Percentiles rank a stretch among this genome's conserved stretches.
Evolutionary conservation across 35 echinoderm and acorn worm species (phyloP).

Genomic region (Heliocidaris erythrogramma): DNA sequence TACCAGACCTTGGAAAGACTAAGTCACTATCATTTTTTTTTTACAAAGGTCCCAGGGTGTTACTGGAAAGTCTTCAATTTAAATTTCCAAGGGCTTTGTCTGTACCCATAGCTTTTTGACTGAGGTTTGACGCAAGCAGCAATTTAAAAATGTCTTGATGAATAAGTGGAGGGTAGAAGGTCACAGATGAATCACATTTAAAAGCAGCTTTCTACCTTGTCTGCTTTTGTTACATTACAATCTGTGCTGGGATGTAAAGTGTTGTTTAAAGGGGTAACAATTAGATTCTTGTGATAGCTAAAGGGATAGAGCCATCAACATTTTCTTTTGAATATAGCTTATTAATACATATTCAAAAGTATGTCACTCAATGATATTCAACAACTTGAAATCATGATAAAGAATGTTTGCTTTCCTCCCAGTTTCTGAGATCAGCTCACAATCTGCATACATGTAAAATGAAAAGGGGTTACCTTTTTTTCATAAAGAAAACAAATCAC

Average conservation of each 20-base stretch:
- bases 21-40: too few relatives aligned
- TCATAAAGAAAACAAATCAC: too few relatives aligned
- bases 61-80: too few relatives aligned
- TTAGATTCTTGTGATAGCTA: neutral
- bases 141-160: neutral
- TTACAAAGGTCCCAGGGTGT: too few relatives aligned
- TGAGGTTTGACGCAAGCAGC: neutral
- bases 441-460: too few relatives aligned
- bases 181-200: slow-evolving; percentile 11
- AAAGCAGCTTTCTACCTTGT: neutral
- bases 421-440: too few relatives aligned
- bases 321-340: neutral
- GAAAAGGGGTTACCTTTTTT: too few relatives aligned
- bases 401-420: neutral
- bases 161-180: neutral
- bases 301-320: neutral
- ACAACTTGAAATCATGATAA: neutral
- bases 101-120: neutral
- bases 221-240: neutral
- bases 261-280: neutral
- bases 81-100: neutral
- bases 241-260: neutral
- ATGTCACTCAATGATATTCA: neutral
- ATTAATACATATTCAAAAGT: neutral
- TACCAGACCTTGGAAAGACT: too few relatives aligned